Base-by-base conservation (phyloP, 1,140 invertebrate genomes). In the Caenorhabditis inopinata region DNA sequence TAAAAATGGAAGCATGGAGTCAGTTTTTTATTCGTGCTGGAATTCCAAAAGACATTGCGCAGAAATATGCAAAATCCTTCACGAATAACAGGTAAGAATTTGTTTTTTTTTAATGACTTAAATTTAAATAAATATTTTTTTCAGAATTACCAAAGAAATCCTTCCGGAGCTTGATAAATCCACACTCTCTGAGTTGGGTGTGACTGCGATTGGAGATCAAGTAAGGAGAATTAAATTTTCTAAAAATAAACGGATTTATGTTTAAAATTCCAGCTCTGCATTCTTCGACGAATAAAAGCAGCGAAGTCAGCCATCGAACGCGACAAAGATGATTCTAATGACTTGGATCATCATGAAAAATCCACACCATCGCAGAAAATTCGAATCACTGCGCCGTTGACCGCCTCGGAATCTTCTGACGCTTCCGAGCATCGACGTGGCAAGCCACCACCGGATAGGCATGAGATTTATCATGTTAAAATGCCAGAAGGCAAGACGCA, bases 381-480 rank as follows among this genome's bases (percentile, higher is more conserved):
- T 2, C 12, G 45, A 75, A 75, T 62, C 2, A 62, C 76, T 6
- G 38, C 38, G n/a, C 35, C 75, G 38, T 12, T 1, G 18, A 18
- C 11, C 5, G 5, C 9, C 18, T 68, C 23, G 1, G 2, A 14
- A 35, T 29, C 46, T 35, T 76, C 73, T 2, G 6, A n/a, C 7
- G 25, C 46, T 14, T 35, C 42, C 7, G 46, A 42, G n/a, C 79
- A 80, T 18, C 42, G 79, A 25, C 75, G 68, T 35, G 79, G 79
- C 23, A 49, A 73, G 42, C 79, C 79, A 12, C 79, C 79, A 14
- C 79, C 79, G 29, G 79, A 80, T 76, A 18, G 79, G 23, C 68
- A 80, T 49, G 79, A 80, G 29, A 80, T 80, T 27, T 80, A 80
- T 16, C 79, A 80, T n/a, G 68, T 80, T 1, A 80, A 80, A 47